phyloP scores from a whole-genome alignment of 2,888 invertebrate species.

The Cheilosia scutellata region DNA sequence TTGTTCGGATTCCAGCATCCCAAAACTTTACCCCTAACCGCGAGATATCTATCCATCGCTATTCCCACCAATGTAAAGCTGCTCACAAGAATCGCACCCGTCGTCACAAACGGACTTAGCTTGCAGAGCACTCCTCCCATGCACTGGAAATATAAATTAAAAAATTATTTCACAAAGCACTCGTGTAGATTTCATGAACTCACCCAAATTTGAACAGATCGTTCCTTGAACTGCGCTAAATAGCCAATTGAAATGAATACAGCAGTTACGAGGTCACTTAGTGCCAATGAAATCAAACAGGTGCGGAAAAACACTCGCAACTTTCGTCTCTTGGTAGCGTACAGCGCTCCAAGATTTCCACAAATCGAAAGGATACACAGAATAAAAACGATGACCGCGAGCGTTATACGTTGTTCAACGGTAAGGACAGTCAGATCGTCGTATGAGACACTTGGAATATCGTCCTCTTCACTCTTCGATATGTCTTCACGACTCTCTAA shows the following conservation, averaged over 20 bases:
- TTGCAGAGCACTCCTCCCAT: conserved; percentile 85
- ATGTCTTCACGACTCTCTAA: neutral
- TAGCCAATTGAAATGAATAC: conserved; percentile 79
- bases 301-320: conserved; percentile 85
- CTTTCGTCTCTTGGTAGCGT: conserved; percentile 82
- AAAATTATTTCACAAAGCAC: neutral
- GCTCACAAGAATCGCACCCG: conserved; percentile 85
- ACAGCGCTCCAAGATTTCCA: conserved; percentile 80
- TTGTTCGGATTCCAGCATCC: conserved; percentile 84
- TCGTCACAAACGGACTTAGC: conserved; percentile 85
- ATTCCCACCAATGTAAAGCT: conserved; percentile 85
- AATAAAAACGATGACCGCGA: conserved; percentile 75
- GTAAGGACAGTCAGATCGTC: conserved; percentile 77
- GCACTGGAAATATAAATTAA: conserved; percentile 80
- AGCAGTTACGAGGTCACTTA: conserved; percentile 84
- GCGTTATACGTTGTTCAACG: conserved; percentile 65
- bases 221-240: conserved; percentile 79
- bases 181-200: conserved; percentile 45
- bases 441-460: conserved; percentile 74
- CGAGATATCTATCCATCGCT: conserved; percentile 86
- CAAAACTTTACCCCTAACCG: conserved; percentile 84
- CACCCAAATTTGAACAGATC: conserved; percentile 81
- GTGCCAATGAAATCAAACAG: conserved; percentile 85
- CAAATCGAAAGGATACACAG: conserved; percentile 77
- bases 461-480: neutral